Conservation (phyloP, 2,797 vertebrate species). For the Aldrovandia affinis region DNA sequence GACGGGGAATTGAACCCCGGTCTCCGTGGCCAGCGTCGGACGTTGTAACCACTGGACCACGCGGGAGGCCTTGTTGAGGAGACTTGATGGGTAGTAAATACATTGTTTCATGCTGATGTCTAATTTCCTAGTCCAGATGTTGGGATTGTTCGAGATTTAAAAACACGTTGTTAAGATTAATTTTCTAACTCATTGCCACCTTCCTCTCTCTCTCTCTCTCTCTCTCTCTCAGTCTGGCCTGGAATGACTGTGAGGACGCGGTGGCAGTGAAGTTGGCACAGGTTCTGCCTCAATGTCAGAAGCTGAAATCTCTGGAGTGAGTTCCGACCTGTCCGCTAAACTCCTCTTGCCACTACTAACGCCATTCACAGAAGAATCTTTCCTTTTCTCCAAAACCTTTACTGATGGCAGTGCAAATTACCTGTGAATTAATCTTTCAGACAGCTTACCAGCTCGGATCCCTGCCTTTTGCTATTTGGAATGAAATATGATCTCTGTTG, state of each 20-base stretch:
- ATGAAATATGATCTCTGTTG: neutral
- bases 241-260: slow-evolving; percentile 82
- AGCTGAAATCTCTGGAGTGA: slow-evolving; percentile 82
- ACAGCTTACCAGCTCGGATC: neutral
- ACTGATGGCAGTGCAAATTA: neutral
- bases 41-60: too few species aligned
- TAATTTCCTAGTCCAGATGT: neutral
- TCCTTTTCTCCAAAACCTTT: neutral
- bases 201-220: slow-evolving; percentile 9
- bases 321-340: slow-evolving; percentile 51
- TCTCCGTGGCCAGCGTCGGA: too few species aligned
- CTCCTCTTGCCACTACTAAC: neutral
- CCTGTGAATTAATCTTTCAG: neutral
- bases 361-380: neutral
- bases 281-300: slow-evolving; percentile 74
- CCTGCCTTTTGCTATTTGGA: neutral
- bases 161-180: neutral
- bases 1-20: too few species aligned
- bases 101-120: neutral
- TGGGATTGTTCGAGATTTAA: neutral
- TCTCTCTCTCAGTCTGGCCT: slow-evolving; percentile 76
- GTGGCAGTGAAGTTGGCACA: slow-evolving; percentile 71
- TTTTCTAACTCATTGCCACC: neutral
- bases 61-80: too few species aligned
- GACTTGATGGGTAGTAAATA: neutral